These are phyloP conservation scores for Byasa hedistus DNA, from an alignment of 2,888 invertebrate genomes.

Conservation along the genomic window DNA sequence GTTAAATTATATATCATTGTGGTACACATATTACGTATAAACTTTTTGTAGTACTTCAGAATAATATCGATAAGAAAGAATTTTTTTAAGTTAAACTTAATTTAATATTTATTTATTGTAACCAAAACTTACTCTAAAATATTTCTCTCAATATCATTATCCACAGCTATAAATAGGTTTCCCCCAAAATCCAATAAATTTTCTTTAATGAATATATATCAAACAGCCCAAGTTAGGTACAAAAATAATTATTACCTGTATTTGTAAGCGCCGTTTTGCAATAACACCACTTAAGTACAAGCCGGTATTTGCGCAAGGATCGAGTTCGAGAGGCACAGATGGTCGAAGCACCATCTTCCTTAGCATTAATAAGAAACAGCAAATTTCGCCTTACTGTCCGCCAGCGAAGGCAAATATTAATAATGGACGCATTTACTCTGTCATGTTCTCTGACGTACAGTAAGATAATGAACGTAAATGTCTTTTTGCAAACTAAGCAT, in stretches of 20 bases:
- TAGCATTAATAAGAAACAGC: slow-evolving; percentile 28
- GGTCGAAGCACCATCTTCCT: slow-evolving; percentile 29
- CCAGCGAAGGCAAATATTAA: slow-evolving; percentile 22
- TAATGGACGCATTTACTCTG: slow-evolving; percentile 15
- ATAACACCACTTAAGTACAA: slow-evolving; percentile 8
- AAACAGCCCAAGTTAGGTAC: too few species aligned
- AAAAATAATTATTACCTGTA: not conserved
- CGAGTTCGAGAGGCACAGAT: slow-evolving; percentile 30
- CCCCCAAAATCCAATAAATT: too few species aligned
- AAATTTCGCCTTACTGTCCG: slow-evolving; percentile 31
- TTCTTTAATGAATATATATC: too few species aligned
- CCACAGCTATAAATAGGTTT: too few species aligned
- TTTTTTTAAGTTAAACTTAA: too few species aligned
- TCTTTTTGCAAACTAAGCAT: not conserved
- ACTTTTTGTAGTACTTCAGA: too few species aligned
- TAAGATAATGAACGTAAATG: not conserved
- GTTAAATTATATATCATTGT: too few species aligned
- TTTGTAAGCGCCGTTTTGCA: slow-evolving; percentile 5
- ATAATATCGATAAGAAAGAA: too few species aligned
- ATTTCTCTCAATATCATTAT: too few species aligned
- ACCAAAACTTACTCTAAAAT: too few species aligned
- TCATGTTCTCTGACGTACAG: not conserved
- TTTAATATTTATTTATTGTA: too few species aligned
- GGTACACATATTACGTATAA: too few species aligned
- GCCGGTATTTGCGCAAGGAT: slow-evolving; percentile 21